Percentiles rank a stretch among this genome's conserved stretches.
Evolutionary conservation across 1,140 invertebrate genomes (phyloP).

Genomic region (Brachionus calyciflorus): DNA sequence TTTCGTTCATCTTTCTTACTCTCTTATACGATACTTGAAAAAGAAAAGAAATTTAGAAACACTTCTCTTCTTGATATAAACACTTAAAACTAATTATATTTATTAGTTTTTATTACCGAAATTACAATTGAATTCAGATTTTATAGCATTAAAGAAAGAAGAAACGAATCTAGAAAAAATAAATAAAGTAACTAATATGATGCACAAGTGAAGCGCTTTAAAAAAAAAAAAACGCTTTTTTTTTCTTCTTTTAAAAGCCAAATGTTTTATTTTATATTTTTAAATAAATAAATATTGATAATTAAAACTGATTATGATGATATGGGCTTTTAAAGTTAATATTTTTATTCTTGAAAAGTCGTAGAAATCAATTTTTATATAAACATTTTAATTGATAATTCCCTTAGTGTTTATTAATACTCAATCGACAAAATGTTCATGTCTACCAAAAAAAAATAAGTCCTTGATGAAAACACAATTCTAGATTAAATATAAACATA

Average conservation of each 20-base stretch:
- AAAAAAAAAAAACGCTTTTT: not conserved
- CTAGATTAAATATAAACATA: too few relatives aligned
- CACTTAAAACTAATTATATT: conserved; percentile 46
- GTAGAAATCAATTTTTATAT: too few relatives aligned
- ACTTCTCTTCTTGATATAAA: conserved; percentile 35
- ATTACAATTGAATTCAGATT: conserved; percentile 43
- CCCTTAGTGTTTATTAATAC: too few relatives aligned
- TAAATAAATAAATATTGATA: conserved; percentile 23
- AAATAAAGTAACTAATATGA: conserved; percentile 38
- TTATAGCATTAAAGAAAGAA: conserved; percentile 27
- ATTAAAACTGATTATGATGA: conserved; percentile 23
- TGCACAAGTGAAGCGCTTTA: conserved; percentile 40
- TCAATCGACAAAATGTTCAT: too few relatives aligned
- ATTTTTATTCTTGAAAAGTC: too few relatives aligned
- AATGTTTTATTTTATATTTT: conserved; percentile 39
- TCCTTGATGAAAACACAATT: too few relatives aligned
- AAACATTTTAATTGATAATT: too few relatives aligned
- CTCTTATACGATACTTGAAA: too few relatives aligned
- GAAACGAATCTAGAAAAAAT: conserved; percentile 1
- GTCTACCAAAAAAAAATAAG: too few relatives aligned
- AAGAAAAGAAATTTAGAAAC: conserved; percentile 41
- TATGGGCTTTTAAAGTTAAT: not conserved
- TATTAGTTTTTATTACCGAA: conserved; percentile 43
- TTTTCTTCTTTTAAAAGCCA: not conserved
- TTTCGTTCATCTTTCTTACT: too few relatives aligned